phyloP scores from a whole-genome alignment of 1,140 invertebrate species.

The Apolygus lucorum region DNA sequence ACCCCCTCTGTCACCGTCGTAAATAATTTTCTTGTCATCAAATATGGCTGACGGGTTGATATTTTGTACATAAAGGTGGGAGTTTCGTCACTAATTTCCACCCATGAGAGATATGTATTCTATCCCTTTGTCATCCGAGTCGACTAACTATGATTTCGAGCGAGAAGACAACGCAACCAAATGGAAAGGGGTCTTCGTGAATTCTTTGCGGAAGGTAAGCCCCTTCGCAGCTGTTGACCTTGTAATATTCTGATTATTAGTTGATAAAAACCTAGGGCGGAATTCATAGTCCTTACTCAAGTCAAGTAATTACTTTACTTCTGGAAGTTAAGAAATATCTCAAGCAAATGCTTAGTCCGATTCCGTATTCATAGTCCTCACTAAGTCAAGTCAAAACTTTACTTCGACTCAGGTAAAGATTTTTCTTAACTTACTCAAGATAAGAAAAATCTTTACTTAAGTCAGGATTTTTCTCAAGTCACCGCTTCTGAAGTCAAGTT shows the following conservation, averaged over 20 bases:
- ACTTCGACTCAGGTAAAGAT: no score
- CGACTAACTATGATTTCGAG: constrained; percentile 73
- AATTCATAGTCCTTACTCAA: no score
- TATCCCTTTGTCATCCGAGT: constrained; percentile 48
- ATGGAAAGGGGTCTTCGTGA: constrained; percentile 82
- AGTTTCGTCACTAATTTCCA: not conserved
- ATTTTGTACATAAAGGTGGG: constrained; percentile 14
- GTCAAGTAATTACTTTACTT: no score
- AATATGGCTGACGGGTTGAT: constrained; percentile 26
- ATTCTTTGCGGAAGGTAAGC: constrained; percentile 62
- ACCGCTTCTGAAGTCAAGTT: no score
- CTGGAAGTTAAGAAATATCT: no score
- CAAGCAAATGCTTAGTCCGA: no score
- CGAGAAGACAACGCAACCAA: constrained; percentile 77
- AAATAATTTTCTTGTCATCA: constrained; percentile 22
- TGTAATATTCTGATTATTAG: not conserved
- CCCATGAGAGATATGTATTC: constrained; percentile 44
- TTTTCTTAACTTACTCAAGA: no score
- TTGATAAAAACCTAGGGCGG: not conserved
- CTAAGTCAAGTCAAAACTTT: no score
- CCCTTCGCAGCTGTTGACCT: constrained; percentile 12
- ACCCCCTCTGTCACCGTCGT: not conserved
- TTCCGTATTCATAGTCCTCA: no score
- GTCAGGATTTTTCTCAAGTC: no score
- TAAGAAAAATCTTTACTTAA: no score